Evolutionary conservation across 1,140 invertebrate genomes (phyloP).

Genomic region (Lutraria rhynchaena): DNA sequence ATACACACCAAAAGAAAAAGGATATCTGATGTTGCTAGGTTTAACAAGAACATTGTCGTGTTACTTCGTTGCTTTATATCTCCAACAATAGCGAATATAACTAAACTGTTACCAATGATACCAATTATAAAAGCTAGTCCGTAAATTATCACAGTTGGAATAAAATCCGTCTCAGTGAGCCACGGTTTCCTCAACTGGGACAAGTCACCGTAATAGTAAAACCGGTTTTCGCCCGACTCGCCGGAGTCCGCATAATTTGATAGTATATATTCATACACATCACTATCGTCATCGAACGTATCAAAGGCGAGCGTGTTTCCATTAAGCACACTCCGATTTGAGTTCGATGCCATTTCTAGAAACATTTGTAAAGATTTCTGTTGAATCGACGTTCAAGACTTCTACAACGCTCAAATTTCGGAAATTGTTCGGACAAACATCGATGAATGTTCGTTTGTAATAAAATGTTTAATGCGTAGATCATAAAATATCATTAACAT

Average conservation of each 20-base stretch:
- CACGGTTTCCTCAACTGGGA: conserved; percentile 71
- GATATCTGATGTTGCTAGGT: conserved; percentile 94
- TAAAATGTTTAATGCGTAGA: no score
- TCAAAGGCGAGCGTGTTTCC: no score
- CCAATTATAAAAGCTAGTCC: conserved; percentile 89
- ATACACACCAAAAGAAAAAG: conserved; percentile 94
- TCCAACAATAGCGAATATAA: conserved; percentile 92
- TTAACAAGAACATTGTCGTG: conserved; percentile 96
- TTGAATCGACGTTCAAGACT: no score
- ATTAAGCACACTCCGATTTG: no score
- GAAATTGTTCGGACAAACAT: no score
- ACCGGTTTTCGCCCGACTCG: conserved; percentile 32
- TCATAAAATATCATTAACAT: no score
- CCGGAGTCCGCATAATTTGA: background rate
- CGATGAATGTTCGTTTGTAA: no score
- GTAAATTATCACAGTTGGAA: conserved; percentile 85
- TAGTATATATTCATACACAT: conserved; percentile 1
- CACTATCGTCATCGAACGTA: background rate
- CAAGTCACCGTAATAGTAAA: conserved; percentile 71
- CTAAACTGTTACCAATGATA: conserved; percentile 92
- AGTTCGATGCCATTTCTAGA: no score
- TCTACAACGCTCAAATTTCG: no score
- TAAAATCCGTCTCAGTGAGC: conserved; percentile 74
- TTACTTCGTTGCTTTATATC: conserved; percentile 93
- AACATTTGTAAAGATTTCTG: no score